Base-by-base conservation (phyloP, 2,888 invertebrate species). In the Stenurella melanura region DNA sequence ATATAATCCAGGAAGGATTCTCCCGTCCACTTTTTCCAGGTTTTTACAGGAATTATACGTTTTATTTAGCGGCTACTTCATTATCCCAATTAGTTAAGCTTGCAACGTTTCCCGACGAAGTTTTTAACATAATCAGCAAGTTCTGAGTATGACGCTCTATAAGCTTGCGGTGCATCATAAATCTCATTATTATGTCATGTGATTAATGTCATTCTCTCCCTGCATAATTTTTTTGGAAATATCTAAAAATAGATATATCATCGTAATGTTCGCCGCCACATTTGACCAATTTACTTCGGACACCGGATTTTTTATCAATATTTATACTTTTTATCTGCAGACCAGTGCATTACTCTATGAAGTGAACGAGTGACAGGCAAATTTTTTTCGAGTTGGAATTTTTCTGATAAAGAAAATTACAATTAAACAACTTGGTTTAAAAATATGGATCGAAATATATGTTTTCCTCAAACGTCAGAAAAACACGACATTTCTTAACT, bases 121-220 rank as follows among this genome's bases (percentile, higher is more conserved):
- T 50, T 50, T 50, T 50, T 50, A 50, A 50, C 50, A 50, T 50
- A 50, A 50, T 50, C 50, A 50, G n/a, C n/a, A 50, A n/a, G n/a
- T 50, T 50, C 0, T 50, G 50, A 17, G 6, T n/a, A 50, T 50
- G 15, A n/a, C 12, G 42, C 7, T 42, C 42, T 12, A 12, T 42
- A 12, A 11, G 50, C 50, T 50, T n/a, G 50, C 15, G 50, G 50
- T 50, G n/a, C 50, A 50, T 50, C 12, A 17, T 50, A 50, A 50
- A 50, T 50, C 50, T n/a, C 15, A 50, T 50, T 50, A 50, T 50
- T 50, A 50, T n/a, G n/a, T 6, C n/a, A 1, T 15, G 50, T 4
- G 50, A 50, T n/a, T n/a, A 50, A 50, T 50, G n/a, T 6, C 50
- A 7, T n/a, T 15, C 0, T n/a, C 50, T 50, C 1, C 6, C 1